phyloP scores from a whole-genome alignment of 2,797 vertebrate species.

The Sebastiscus tertius region DNA sequence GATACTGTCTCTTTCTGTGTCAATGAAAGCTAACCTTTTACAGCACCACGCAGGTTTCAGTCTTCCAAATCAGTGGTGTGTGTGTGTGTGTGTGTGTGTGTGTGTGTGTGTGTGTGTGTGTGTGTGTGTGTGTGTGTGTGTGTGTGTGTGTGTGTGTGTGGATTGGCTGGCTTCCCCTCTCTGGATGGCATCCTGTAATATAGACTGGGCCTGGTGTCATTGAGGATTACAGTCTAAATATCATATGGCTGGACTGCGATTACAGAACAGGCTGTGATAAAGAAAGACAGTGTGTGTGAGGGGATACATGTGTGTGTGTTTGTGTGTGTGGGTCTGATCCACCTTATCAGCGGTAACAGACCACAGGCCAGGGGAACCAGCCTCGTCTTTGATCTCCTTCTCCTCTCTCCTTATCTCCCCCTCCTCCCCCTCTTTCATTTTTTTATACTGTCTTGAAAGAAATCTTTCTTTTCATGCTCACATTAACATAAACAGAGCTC shows the following conservation, averaged over 20 bases:
- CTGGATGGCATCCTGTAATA: slow-evolving; percentile 30
- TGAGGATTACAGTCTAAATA: slow-evolving; percentile 55
- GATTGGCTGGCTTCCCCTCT: slow-evolving; percentile 13
- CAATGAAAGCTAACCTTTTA: slow-evolving; percentile 27
- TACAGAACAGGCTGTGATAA: slow-evolving; percentile 27
- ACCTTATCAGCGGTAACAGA: slow-evolving; percentile 76
- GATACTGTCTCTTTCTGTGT: slow-evolving; percentile 7
- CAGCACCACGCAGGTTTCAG: slow-evolving; percentile 18
- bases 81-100: not conserved
- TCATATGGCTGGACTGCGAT: slow-evolving; percentile 56
- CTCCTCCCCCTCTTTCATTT: not conserved
- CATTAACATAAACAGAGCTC: slow-evolving; percentile 41
- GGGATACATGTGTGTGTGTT: not conserved
- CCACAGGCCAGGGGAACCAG: slow-evolving; percentile 53
- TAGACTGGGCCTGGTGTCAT: slow-evolving; percentile 33
- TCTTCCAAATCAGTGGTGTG: not conserved
- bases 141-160: not conserved
- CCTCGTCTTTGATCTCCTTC: slow-evolving; percentile 51
- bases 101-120: not conserved
- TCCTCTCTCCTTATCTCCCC: slow-evolving; percentile 19
- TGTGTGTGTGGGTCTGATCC: slow-evolving; percentile 42
- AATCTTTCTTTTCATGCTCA: slow-evolving; percentile 9
- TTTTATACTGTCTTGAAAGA: not conserved
- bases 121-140: not conserved
- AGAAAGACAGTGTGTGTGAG: slow-evolving; percentile 17